Evolutionary conservation across 2,888 invertebrate genomes (phyloP), one percentile per base, ranked within the genome.

Genomic region (Drosophila paracracens): DNA sequence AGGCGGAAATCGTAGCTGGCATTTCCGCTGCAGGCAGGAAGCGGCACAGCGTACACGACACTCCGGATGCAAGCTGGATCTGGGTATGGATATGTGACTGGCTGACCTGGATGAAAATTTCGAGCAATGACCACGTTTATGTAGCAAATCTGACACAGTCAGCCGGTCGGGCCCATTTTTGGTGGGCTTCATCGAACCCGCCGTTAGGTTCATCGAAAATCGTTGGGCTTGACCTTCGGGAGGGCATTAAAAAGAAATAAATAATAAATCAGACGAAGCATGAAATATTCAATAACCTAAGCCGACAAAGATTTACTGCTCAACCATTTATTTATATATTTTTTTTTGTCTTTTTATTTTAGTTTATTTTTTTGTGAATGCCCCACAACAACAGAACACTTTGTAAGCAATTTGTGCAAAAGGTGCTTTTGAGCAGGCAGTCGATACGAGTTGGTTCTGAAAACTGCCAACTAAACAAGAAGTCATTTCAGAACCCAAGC

Each of bases 231-330:
- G 87, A 87, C 87, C 90, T 90, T 87, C 80, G 76, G 63, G 74
- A 61, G 74, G 79, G 71, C 89, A 87, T 87, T 87, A 87, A 90
- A 87, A 87, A 78, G 89, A 87, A 90, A 90, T 87, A 87, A 87
- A 87, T 87, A 87, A 87, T 90, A 87, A 87, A 87, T 88, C 87
- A 87, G 87, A 72, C 79, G 82, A 74, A 86, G 90, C 87, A 87
- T 87, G 90, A 87, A 87, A 87, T 87, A 87, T 90, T 87, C 90
- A 87, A 87, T 87, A 90, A 90, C 89, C 80, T 74, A 90, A 90
- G 82, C 90, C 90, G 90, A 87, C 89, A 88, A 88, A 86, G 87
- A 87, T 87, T 87, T 87, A 90, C 89, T 79, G 89, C 87, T 86
- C 56, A 90, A 89, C 90, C 90, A 90, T 88, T 90, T 87, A 86